Evolutionary conservation across 2,888 invertebrate genomes (phyloP), one percentile per base, ranked within the genome.

Genomic region (Hydrotaea cyrtoneurina): DNA sequence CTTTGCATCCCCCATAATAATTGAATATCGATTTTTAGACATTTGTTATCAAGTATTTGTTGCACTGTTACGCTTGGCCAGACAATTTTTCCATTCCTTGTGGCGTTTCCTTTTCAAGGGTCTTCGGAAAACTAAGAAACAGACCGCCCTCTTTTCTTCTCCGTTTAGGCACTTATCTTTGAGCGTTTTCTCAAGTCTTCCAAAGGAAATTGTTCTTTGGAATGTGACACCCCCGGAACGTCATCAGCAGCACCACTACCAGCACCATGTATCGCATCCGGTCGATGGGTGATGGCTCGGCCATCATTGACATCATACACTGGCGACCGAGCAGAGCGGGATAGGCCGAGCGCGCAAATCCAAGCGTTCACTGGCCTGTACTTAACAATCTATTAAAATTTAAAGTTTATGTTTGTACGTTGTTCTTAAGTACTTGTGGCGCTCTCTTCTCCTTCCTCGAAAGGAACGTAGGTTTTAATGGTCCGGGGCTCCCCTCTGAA

Each of bases 371-470:
- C n/a, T 31, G 19, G 15, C 7, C 69, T 75, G 39, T 75, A 46
- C 39, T 80, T 72, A 71, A 76, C 43, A 76, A 50, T 72, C 50
- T 72, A 72, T 78, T 71, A 72, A 53, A n/a, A 55, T 43, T 75
- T 57, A 19, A 55, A 57, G 17, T 43, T 78, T 72, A 46, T 43
- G 15, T 46, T 57, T 15, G 7, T 46, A 36, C 19, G 13, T 36
- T 72, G 10, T n/a, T 57, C 26, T 26, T 62, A 72, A 78, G 72
- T 72, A 78, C 50, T 46, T 53, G n/a, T 13, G 5, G 55, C 55
- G 2, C 31, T 55, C 55, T 55, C 55, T 55, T 55, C 10, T 39
- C 39, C 10, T 39, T 4, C 53, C 55, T 55, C 21, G 2, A n/a
- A 50, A 50, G 50, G 50, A 50, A 50, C 15, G 17, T 31, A 31